phyloP scores from a whole-genome alignment of 37 sponge, comb jelly and placozoan genomes.

The Spongilla lacustris region DNA sequence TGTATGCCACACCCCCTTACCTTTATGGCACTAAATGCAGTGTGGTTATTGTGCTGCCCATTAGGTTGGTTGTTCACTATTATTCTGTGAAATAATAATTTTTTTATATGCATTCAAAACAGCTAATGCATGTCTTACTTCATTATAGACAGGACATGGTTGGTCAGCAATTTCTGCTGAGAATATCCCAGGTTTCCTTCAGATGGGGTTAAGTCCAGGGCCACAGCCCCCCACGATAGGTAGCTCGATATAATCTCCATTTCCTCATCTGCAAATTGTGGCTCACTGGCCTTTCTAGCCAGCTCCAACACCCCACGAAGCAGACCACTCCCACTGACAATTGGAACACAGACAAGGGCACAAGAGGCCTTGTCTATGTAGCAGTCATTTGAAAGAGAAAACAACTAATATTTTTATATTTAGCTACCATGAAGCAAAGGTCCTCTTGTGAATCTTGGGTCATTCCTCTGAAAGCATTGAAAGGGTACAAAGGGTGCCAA shows the following conservation, averaged over 20 bases:
- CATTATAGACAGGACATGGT: not conserved
- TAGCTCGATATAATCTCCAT: constrained; percentile 22
- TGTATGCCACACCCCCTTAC: not conserved
- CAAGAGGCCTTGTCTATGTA: not conserved
- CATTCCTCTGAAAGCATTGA: constrained; percentile 2
- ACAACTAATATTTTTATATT: not conserved
- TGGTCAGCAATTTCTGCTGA: not conserved
- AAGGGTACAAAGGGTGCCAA: too few species aligned
- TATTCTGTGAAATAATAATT: not conserved
- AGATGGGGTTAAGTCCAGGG: not conserved
- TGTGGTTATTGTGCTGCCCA: not conserved
- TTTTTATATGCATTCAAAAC: not conserved
- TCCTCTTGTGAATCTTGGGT: constrained; percentile 9
- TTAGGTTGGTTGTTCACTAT: not conserved
- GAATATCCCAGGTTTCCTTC: not conserved
- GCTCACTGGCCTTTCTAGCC: not conserved
- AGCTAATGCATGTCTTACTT: not conserved
- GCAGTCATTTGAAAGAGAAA: not conserved
- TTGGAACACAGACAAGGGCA: constrained; percentile 29
- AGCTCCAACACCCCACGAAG: constrained; percentile 39
- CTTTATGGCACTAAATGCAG: not conserved
- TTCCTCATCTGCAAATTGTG: constrained; percentile 37
- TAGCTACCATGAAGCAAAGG: constrained; percentile 2
- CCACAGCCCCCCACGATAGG: constrained; percentile 13
- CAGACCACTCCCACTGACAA: constrained; percentile 9